phyloP scores from a whole-genome alignment of 2,888 invertebrate genomes.

The Tachina grossa region DNA sequence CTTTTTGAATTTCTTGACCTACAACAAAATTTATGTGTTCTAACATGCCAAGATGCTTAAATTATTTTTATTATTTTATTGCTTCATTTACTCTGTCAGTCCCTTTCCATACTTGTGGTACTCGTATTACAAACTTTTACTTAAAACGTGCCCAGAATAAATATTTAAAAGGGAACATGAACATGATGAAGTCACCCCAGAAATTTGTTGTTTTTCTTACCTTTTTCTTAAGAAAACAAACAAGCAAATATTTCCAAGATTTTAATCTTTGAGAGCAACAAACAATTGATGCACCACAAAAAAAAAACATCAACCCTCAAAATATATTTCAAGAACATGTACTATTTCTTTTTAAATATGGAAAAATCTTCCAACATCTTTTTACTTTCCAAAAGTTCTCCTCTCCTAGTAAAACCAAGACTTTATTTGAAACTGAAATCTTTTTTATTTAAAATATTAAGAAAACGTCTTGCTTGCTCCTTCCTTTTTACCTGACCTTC shows the following conservation, averaged over 20 bases:
- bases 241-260: constrained; percentile 4
- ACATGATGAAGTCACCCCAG: constrained; percentile 5
- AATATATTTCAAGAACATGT: constrained; percentile 12
- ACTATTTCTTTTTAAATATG: constrained; percentile 11
- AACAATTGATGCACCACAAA: not conserved
- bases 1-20: not conserved
- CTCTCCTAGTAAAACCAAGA: constrained; percentile 41
- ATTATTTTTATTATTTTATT: not conserved
- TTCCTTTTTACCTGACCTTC: too few species aligned
- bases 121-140: not conserved
- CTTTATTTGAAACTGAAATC: constrained; percentile 40
- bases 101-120: not conserved
- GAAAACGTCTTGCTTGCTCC: constrained; percentile 5
- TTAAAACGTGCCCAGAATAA: constrained; percentile 32
- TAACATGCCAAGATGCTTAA: not conserved
- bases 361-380: constrained; percentile 37
- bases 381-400: constrained; percentile 30
- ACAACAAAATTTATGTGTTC: not conserved
- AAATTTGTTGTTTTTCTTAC: not conserved
- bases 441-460: not conserved
- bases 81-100: constrained; percentile 5
- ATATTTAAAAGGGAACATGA: not conserved
- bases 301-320: constrained; percentile 44
- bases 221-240: constrained; percentile 12
- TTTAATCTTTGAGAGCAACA: constrained; percentile 4